phyloP scores from a whole-genome alignment of 2,888 invertebrate species.

The Limenitis camilla region DNA sequence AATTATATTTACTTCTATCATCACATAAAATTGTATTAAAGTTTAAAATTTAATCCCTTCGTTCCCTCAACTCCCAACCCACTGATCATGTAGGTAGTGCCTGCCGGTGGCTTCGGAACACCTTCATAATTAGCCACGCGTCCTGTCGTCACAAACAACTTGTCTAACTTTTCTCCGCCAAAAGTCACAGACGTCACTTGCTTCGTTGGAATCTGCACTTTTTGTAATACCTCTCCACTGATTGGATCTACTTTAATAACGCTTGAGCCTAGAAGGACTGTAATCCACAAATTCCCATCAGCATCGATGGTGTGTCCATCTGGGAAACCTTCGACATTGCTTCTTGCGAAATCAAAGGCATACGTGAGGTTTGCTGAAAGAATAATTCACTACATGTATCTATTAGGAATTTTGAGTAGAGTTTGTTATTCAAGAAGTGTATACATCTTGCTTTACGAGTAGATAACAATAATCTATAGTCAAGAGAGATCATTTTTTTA shows the following conservation, averaged over 20 bases:
- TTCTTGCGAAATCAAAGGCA: constrained; percentile 73
- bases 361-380: constrained; percentile 74
- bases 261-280: constrained; percentile 78
- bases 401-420: too few relatives aligned
- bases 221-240: constrained; percentile 70
- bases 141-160: constrained; percentile 79
- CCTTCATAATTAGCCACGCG: constrained; percentile 52
- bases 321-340: constrained; percentile 60
- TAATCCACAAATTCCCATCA: constrained; percentile 84
- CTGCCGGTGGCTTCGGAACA: constrained; percentile 60
- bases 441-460: too few relatives aligned
- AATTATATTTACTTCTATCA: too few relatives aligned
- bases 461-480: too few relatives aligned
- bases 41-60: constrained; percentile 1
- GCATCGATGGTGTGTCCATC: constrained; percentile 86
- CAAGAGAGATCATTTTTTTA: too few relatives aligned
- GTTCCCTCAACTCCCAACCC: neutral
- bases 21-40: too few relatives aligned
- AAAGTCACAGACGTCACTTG: constrained; percentile 82
- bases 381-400: too few relatives aligned
- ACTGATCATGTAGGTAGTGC: constrained; percentile 58
- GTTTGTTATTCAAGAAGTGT: too few relatives aligned
- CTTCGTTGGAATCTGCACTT: constrained; percentile 74
- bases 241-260: constrained; percentile 71
- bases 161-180: constrained; percentile 80